Evolutionary conservation across 2,797 vertebrate species (phyloP), one percentile per base, ranked within the genome.

Genomic region (Hemibagrus guttatus): DNA sequence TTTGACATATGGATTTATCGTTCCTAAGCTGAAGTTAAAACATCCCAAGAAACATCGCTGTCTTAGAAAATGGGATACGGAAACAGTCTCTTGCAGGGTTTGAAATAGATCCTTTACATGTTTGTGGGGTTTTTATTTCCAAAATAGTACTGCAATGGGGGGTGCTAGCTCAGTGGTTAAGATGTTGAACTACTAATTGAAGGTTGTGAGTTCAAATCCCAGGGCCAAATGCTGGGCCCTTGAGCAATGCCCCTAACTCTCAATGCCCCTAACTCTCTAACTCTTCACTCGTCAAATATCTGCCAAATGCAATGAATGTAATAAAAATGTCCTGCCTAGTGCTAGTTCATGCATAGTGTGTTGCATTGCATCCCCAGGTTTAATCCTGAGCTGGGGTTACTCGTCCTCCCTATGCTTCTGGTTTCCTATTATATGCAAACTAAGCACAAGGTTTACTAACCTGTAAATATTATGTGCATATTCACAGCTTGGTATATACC

Each of bases 1-100:
- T 81, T 17, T 83, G 86, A 83, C 52, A 83, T 28, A n/a, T 56
- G 17, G 31, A 83, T 83, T 83, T 52, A 76, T 56, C 49, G 28
- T 61, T 39, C 16, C 14, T 14, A 21, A 35, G 79, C 35, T 46
- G 26, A 82, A 49, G 59, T 64, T 49, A 64, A 66, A 66, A 31
- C 61, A 68, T 68, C 46, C 68, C 23, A n/a, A 28, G 42, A 81
- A 81, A 46, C 35, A 28, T 0, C 3, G 12, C 14, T 66, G 5
- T 52, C 4, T 64, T 28, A 49, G 2, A 52, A 54, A 68, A 66
- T 7, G 4, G n/a, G 0, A 66, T 49, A 21, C 0, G 0, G 21
- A 61, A 80, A 80, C 21, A 26, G 5, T n/a, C 21, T 42, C 56
- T 39, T 26, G 16, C 35, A n/a, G 6, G 31, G 31, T 59, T 80